A percentile compares a stretch with the other conserved stretches of the same genome.
These are phyloP conservation scores for Athalia rosae DNA, from an alignment of 2,888 invertebrate genomes.

Conservation along the genomic window DNA sequence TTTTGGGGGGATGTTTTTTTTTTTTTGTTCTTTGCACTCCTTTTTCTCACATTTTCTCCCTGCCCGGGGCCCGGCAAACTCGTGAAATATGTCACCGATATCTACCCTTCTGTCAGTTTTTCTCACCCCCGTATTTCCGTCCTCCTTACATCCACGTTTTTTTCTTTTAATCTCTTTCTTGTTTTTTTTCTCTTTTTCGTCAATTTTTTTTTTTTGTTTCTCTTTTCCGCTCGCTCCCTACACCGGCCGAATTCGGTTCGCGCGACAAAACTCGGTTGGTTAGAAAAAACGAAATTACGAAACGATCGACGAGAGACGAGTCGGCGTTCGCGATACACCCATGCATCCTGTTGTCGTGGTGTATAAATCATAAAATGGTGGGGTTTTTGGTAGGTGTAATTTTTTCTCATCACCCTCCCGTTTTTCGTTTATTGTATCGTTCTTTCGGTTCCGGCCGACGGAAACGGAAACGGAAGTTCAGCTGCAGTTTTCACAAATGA, in stretches of 20 bases:
- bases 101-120: constrained; percentile 19
- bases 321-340: no score
- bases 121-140: neutral
- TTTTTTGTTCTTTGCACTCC: neutral
- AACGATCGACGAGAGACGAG: constrained; percentile 22
- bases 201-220: neutral
- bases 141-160: neutral
- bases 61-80: constrained; percentile 26
- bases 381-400: no score
- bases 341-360: no score
- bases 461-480: constrained; percentile 47
- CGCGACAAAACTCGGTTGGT: neutral
- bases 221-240: constrained; percentile 1
- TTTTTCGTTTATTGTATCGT: no score
- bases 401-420: no score
- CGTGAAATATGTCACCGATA: constrained; percentile 46
- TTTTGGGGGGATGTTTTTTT: neutral
- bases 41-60: neutral
- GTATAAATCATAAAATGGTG: no score
- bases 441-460: neutral
- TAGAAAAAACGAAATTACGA: neutral
- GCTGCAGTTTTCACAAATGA: constrained; percentile 14
- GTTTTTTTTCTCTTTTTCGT: constrained; percentile 7
- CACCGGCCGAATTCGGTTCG: neutral
- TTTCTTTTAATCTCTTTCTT: neutral